Evolutionary conservation across 1,140 invertebrate genomes (phyloP), one percentile per base, ranked within the genome.

Genomic region (Lamellibrachia luymesi): DNA sequence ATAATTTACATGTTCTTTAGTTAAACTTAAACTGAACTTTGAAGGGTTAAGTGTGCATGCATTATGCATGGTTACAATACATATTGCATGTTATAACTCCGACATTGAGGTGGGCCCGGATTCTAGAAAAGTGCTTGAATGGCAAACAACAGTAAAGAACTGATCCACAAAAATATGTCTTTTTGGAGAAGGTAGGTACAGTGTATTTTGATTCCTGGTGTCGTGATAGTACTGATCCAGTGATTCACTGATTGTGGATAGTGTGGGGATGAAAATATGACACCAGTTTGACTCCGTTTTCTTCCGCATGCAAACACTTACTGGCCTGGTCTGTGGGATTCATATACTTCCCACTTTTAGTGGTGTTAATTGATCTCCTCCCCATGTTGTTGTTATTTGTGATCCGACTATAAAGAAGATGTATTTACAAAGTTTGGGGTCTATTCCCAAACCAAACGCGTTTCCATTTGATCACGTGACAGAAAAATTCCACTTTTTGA

Each of bases 271-370:
- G 64, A 80, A 80, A 80, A 80, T 2, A 10, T 80, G 13, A 80
- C 64, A 80, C 64, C 64, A 80, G 64, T 80, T 80, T 17, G 1
- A 2, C 25, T 38, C 38, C 25, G 64, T 80, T 80, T 80, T 56
- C 64, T 80, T 17, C 13, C 64, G 13, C 6, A 22, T 50, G 90
- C 49, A 49, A 50, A 92, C 93, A 98, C 98, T 98, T 98, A 98
- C 98, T 97, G 93, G 98, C 99, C 98, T 99, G 99, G 97, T 99
- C 99, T 6, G 99, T 99, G 50, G 99, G 99, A 97, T 99, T 99
- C 98, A 99, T 99, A 95, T 99, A 99, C 97, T 99, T 99, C 95
- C 99, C 99, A 99, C 98, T 99, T 97, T 99, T 99, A 51, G 99
- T 99, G 97, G 98, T 99, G 97, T 99, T 99, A 94, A 99, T 99